Conservation (phyloP, 2,797 vertebrate species). For the Hemibagrus guttatus region DNA sequence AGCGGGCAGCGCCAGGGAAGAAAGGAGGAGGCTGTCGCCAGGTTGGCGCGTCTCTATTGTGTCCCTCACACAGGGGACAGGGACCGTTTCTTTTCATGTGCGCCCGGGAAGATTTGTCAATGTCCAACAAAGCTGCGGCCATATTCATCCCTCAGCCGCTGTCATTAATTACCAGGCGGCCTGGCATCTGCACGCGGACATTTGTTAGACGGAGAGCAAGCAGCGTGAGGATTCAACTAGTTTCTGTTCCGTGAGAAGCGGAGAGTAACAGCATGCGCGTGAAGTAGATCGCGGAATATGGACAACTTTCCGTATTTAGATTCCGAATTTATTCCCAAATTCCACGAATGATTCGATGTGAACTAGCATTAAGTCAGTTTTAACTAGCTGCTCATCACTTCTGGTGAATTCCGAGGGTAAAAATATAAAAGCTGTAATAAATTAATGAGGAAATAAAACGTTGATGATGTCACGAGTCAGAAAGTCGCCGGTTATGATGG, state of each 20-base stretch:
- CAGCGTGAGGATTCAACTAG: background rate
- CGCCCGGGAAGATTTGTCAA: constrained; percentile 71
- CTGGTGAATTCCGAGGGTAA: too few species aligned
- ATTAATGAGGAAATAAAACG: too few species aligned
- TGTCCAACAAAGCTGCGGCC: constrained; percentile 69
- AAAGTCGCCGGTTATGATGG: background rate
- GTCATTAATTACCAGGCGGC: constrained; percentile 57
- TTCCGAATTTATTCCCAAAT: background rate
- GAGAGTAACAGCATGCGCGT: background rate
- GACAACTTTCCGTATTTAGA: background rate
- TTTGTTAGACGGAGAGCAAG: constrained; percentile 37
- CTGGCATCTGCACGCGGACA: constrained; percentile 51
- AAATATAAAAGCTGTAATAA: background rate
- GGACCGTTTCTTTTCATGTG: constrained; percentile 67
- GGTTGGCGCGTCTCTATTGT: constrained; percentile 77
- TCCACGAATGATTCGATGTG: background rate
- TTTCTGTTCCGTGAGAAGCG: background rate
- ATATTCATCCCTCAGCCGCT: constrained; percentile 41
- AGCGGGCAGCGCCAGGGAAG: constrained; percentile 38
- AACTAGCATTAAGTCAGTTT: background rate
- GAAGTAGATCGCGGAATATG: background rate
- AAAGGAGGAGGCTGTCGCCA: constrained; percentile 67
- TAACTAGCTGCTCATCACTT: background rate
- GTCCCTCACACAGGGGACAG: constrained; percentile 65
- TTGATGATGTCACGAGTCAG: background rate